Percentiles rank a stretch among this genome's conserved stretches.
These are phyloP conservation scores for Ethmia dodecea DNA, from an alignment of 2,888 invertebrate genomes.

Conservation along the genomic window DNA sequence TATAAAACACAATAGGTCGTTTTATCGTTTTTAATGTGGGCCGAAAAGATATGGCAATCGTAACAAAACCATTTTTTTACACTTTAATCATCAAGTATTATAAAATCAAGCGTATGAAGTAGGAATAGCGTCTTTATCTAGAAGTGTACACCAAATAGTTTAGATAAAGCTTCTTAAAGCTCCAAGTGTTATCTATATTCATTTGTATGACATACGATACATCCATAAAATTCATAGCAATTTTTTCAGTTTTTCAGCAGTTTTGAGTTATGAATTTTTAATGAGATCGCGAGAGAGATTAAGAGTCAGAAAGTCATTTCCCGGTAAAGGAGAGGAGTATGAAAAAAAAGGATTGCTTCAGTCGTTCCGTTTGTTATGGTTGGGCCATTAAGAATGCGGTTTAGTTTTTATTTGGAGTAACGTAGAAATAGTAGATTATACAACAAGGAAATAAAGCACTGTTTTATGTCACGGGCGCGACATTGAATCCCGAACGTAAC, in stretches of 20 bases:
- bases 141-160: too few relatives aligned
- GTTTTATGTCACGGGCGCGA: too few relatives aligned
- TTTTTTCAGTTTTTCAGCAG: constrained; percentile 75
- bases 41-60: too few relatives aligned
- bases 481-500: too few relatives aligned
- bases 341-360: constrained; percentile 63
- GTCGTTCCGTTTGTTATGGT: constrained; percentile 60
- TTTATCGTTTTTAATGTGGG: too few relatives aligned
- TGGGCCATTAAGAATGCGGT: constrained; percentile 37
- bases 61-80: background rate
- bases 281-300: constrained; percentile 80
- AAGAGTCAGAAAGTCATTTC: constrained; percentile 79
- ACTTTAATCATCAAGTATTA: background rate
- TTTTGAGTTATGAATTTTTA: constrained; percentile 80
- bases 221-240: constrained; percentile 42
- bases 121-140: too few relatives aligned
- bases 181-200: background rate
- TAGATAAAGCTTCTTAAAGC: background rate
- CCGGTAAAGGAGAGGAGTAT: constrained; percentile 65
- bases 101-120: too few relatives aligned
- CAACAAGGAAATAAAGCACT: too few relatives aligned
- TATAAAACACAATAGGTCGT: too few relatives aligned
- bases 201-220: background rate
- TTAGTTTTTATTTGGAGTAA: too few relatives aligned
- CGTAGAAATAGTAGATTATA: too few relatives aligned